These are phyloP conservation scores for Archocentrus centrarchus DNA, from an alignment of 2,113 vertebrate species.

Conservation along the genomic window DNA sequence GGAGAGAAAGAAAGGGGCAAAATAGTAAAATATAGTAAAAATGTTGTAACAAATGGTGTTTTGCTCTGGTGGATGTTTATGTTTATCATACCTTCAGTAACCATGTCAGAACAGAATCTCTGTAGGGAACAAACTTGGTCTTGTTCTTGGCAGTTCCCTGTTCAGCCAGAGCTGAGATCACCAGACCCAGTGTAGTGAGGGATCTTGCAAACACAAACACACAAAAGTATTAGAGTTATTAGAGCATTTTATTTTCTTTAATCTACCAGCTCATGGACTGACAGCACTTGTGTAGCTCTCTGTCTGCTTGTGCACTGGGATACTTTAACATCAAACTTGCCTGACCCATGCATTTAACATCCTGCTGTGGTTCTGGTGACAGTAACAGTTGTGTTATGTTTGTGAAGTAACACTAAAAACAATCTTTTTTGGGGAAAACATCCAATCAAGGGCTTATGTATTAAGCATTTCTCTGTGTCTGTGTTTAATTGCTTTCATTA, in stretches of 20 bases:
- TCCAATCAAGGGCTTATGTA: background rate
- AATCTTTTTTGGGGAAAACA: background rate
- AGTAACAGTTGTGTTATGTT: no score
- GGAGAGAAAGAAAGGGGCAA: background rate
- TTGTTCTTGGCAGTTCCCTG: constrained; percentile 95
- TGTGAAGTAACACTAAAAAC: background rate
- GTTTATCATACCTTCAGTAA: constrained; percentile 88
- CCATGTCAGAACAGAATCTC: constrained; percentile 98
- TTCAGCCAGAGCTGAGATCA: constrained; percentile 96
- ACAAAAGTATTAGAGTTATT: constrained; percentile 3
- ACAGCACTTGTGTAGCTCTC: background rate
- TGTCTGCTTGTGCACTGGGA: background rate
- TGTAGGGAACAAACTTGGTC: constrained; percentile 98
- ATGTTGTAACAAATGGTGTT: background rate
- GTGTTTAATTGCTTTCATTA: constrained; percentile 49
- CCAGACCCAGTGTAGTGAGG: constrained; percentile 93
- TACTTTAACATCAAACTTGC: background rate
- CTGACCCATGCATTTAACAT: no score
- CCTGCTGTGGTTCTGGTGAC: no score
- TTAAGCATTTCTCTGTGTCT: background rate
- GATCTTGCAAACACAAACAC: constrained; percentile 81
- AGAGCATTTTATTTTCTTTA: background rate
- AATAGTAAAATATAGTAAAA: background rate
- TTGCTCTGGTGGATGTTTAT: background rate
- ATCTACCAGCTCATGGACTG: background rate